phyloP scores from a whole-genome alignment of 2,797 vertebrate species.

The Oophaga sylvatica region DNA sequence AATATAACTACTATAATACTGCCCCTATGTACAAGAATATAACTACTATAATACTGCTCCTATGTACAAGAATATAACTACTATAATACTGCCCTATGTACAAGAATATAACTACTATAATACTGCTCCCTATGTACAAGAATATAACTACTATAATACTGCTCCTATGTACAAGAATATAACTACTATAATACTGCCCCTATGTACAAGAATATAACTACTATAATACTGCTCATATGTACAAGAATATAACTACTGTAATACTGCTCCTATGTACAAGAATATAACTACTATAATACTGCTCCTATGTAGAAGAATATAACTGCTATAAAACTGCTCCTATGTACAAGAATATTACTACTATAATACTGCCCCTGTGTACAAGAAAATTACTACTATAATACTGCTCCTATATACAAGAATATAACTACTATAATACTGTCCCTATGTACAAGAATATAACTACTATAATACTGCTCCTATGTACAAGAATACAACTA shows the following conservation, averaged over 20 bases:
- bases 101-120: conserved; percentile 14
- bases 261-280: too few species aligned
- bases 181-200: conserved; percentile 1
- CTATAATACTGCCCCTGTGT: background rate
- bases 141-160: conserved; percentile 15
- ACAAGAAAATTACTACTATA: conserved; percentile 11
- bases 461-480: conserved; percentile 4
- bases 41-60: conserved; percentile 10
- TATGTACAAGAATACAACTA: conserved; percentile 11
- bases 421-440: conserved; percentile 24
- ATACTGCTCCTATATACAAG: conserved; percentile 1
- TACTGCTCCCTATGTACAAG: too few species aligned
- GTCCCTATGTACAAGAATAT: conserved; percentile 2
- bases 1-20: conserved; percentile 20
- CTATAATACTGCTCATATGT: conserved; percentile 10
- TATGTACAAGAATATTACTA: background rate
- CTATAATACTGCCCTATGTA: background rate
- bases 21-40: background rate
- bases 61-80: too few species aligned
- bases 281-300: conserved; percentile 15
- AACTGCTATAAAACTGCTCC: conserved; percentile 5
- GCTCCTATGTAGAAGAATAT: conserved; percentile 1
- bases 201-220: too few species aligned
- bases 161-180: too few species aligned
- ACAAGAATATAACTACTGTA: conserved; percentile 9